Evolutionary conservation across 2,888 invertebrate species (phyloP).

Genomic region (Steromphala cineraria): DNA sequence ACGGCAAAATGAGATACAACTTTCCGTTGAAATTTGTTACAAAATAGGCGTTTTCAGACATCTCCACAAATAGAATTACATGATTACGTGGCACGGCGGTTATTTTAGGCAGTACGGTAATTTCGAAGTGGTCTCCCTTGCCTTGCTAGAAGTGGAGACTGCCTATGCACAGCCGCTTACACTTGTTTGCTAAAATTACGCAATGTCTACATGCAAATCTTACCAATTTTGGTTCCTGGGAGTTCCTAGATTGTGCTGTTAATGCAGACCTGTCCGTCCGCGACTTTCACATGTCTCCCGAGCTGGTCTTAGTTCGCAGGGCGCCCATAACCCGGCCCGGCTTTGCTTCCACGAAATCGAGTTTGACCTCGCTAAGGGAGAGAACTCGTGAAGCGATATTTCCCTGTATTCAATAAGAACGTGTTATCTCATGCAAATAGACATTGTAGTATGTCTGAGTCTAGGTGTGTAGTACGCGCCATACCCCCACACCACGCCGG

Average conservation of each 20-base stretch:
- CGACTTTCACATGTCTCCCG: background rate
- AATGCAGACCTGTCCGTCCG: background rate
- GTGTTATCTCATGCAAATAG: background rate
- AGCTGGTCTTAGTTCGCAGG: background rate
- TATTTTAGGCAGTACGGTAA: background rate
- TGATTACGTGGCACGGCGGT: background rate
- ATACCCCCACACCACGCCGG: too few species aligned
- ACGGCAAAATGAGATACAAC: too few species aligned
- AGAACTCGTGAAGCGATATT: conserved; percentile 1
- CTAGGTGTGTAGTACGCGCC: too few species aligned
- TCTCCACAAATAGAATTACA: too few species aligned
- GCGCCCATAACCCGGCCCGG: background rate
- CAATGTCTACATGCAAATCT: conserved; percentile 3
- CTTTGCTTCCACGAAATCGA: background rate
- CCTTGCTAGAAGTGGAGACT: background rate
- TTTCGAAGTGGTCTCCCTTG: conserved; percentile 4
- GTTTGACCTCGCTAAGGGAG: background rate
- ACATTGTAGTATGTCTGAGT: too few species aligned
- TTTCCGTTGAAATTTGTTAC: too few species aligned
- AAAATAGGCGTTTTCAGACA: too few species aligned
- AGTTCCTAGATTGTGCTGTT: background rate
- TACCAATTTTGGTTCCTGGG: conserved; percentile 8
- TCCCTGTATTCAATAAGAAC: background rate
- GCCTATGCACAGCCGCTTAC: background rate
- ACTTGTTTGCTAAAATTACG: conserved; percentile 8